These are phyloP conservation scores for Sphenodon punctatus DNA, from an alignment of 2,797 vertebrate genomes.

Conservation along the genomic window DNA sequence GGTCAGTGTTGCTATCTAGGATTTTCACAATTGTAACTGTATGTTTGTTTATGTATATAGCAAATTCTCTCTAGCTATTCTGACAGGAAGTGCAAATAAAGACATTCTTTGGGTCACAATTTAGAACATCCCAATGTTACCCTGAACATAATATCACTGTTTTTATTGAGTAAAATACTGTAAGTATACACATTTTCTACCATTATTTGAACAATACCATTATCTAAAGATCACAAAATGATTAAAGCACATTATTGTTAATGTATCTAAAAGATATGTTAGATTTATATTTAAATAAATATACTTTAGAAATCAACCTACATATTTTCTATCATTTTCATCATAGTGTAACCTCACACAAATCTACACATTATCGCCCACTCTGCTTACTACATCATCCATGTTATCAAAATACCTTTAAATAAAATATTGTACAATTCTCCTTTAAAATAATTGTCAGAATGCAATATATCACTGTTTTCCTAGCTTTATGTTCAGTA, in stretches of 20 bases:
- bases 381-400: constrained; percentile 50
- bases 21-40: constrained; percentile 57
- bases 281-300: constrained; percentile 73
- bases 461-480: constrained; percentile 57
- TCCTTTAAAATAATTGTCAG: constrained; percentile 57
- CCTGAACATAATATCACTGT: constrained; percentile 45
- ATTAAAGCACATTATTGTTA: constrained; percentile 53
- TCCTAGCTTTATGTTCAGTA: constrained; percentile 60
- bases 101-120: constrained; percentile 82
- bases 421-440: constrained; percentile 49
- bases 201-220: constrained; percentile 31
- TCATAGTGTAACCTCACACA: constrained; percentile 30
- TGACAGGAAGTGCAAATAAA: constrained; percentile 82
- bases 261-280: constrained; percentile 62
- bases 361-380: constrained; percentile 40
- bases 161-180: constrained; percentile 66
- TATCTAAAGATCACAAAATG: constrained; percentile 61
- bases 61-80: constrained; percentile 69
- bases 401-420: constrained; percentile 51
- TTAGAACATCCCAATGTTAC: constrained; percentile 50
- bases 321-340: constrained; percentile 42
- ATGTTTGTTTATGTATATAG: constrained; percentile 73
- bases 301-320: constrained; percentile 61
- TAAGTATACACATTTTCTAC: constrained; percentile 61
- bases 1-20: constrained; percentile 69